Evolutionary conservation across 2,113 vertebrate species (phyloP), one percentile per base, ranked within the genome.

Genomic region (Urocynchramus pylzowi): DNA sequence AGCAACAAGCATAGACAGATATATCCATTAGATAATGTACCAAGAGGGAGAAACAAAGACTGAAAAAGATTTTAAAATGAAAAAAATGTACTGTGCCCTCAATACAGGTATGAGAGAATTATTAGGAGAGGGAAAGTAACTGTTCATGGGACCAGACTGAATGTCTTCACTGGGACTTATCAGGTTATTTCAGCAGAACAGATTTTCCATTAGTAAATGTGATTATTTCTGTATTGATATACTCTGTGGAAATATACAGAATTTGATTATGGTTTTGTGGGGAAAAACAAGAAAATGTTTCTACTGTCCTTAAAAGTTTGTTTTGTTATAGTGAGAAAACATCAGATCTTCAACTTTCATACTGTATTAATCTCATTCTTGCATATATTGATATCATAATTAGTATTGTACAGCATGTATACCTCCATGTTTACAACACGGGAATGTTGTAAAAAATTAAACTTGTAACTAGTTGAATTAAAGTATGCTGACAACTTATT

Each of bases 171-270:
- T 68, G 49, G 56, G 37, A 53, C 69, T 68, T 60, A 92, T 75
- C 71, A 79, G 14, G 45, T 88, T 89, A 81, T 96, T 93, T 76
- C 69, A 84, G 47, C 23, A 89, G 64, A 86, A 88, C 3, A 44
- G 28, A 52, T 80, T 87, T 93, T 94, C 86, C 88, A 82, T 90
- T 84, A 86, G 64, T 56, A 92, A 94, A 95, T 90, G 41, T 53
- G 44, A 74, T 96, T 94, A 86, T 16, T 19, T 94, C 41, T 41
- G 6, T 77, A 86, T 53, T 56, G 60, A 84, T 89, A 54, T 37
- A 74, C 78, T 86, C 31, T 63, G 39, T 80, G 60, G 74, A 91
- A 86, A 86, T 26, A 49, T 30, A 63, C 11, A 49, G 41, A 83
- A 87, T 85, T 83, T 85, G 30, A 85, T 89, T 86, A 90, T 21